Percentiles rank a stretch among this genome's conserved stretches.
These are phyloP conservation scores for Epizoanthus rinbou DNA, from an alignment of 92 coral and sea anemone genomes.

Conservation along the genomic window DNA sequence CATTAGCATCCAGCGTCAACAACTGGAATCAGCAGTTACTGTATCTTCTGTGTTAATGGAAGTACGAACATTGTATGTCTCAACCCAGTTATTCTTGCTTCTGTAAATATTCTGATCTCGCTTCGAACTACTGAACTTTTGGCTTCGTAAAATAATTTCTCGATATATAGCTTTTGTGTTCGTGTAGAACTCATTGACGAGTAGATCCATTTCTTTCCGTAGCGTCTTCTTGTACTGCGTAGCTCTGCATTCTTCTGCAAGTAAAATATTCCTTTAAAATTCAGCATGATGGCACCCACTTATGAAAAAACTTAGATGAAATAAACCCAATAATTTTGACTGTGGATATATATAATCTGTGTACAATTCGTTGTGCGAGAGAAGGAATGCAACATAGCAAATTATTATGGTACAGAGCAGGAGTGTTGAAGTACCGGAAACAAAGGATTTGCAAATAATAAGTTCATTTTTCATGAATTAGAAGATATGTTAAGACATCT, in stretches of 20 bases:
- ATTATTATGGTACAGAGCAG: too few relatives aligned
- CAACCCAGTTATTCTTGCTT: neutral
- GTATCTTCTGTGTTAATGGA: neutral
- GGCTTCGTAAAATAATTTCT: neutral
- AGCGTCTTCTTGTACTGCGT: constrained; percentile 8
- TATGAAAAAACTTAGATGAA: neutral
- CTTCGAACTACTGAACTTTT: neutral
- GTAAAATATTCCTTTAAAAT: neutral
- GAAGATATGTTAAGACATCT: too few relatives aligned
- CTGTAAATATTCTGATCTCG: neutral
- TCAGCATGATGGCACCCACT: neutral
- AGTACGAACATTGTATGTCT: neutral
- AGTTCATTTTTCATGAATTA: too few relatives aligned
- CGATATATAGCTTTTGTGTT: neutral
- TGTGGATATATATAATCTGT: too few relatives aligned
- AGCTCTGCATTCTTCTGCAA: constrained; percentile 10
- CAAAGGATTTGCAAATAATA: too few relatives aligned
- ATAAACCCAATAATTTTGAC: neutral
- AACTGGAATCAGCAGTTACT: too few relatives aligned
- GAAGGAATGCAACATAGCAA: too few relatives aligned
- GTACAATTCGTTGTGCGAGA: neutral
- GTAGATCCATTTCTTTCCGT: constrained; percentile 9
- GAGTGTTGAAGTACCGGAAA: too few relatives aligned
- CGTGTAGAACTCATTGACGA: constrained; percentile 15
- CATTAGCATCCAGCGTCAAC: too few relatives aligned